These are phyloP conservation scores for Poecilus cupreus DNA, from an alignment of 2,888 invertebrate species.

Conservation along the genomic window DNA sequence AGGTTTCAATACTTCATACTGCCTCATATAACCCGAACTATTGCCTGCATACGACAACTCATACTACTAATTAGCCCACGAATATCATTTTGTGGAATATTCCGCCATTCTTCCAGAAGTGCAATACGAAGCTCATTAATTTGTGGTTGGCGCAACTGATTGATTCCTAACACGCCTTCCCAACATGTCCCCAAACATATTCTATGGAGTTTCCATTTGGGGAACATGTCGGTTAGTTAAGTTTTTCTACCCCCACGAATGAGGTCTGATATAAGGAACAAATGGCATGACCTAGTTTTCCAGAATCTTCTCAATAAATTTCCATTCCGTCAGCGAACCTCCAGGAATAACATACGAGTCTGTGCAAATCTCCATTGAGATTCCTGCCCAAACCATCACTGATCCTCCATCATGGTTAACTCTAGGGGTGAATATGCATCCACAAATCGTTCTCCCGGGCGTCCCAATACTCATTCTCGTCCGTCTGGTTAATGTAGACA, in stretches of 20 bases:
- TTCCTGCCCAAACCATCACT: no score
- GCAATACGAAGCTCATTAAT: no score
- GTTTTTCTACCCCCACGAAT: no score
- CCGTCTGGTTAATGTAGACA: neutral
- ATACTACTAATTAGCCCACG: no score
- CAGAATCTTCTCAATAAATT: neutral
- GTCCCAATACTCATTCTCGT: neutral
- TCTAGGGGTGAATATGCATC: no score
- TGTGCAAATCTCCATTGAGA: neutral
- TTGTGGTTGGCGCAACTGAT: neutral
- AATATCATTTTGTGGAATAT: no score
- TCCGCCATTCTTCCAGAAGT: neutral
- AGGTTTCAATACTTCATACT: no score
- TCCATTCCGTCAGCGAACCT: neutral
- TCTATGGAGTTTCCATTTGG: neutral
- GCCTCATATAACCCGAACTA: no score
- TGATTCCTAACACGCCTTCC: neutral
- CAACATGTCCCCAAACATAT: neutral
- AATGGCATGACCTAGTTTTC: neutral
- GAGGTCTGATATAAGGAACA: neutral
- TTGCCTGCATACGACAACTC: no score
- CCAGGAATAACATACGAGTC: no score
- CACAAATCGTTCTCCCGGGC: no score
- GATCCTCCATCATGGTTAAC: neutral
- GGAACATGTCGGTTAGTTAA: no score